Conservation (phyloP, 2,113 vertebrate species). For the Xerus inauris region DNA sequence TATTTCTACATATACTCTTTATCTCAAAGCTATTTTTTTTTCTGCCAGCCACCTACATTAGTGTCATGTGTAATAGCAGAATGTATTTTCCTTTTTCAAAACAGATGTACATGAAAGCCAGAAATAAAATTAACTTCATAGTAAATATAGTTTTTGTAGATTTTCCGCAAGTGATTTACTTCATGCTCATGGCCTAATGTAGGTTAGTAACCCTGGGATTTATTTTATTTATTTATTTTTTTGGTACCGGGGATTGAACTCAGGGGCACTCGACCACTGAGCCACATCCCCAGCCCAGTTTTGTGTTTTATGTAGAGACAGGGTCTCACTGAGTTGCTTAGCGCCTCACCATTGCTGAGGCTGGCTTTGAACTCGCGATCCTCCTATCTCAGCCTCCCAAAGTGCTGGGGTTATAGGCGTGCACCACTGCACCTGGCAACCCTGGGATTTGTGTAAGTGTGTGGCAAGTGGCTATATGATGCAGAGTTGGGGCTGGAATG, state of each 20-base stretch:
- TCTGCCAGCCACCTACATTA: background rate
- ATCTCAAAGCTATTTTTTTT: background rate
- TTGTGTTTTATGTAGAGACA: no score
- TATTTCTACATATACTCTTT: background rate
- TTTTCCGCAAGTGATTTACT: background rate
- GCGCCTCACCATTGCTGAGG: no score
- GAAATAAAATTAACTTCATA: background rate
- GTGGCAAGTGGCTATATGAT: background rate
- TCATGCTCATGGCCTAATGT: background rate
- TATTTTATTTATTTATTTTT: no score
- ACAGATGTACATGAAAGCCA: conserved; percentile 26
- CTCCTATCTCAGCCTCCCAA: no score
- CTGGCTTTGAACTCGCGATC: no score
- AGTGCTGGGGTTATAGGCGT: no score
- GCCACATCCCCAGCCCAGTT: no score
- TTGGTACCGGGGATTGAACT: no score
- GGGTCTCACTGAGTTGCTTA: no score
- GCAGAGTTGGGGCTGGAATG: background rate
- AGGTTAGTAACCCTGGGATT: background rate
- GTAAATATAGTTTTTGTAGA: background rate
- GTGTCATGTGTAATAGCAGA: background rate
- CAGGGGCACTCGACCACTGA: no score
- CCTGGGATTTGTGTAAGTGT: background rate
- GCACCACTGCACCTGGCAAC: no score
- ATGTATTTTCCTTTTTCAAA: background rate